A percentile compares a stretch with the other conserved stretches of the same genome.
These are phyloP conservation scores for Lepus americanus DNA, from an alignment of 2,113 vertebrate species.

Conservation along the genomic window DNA sequence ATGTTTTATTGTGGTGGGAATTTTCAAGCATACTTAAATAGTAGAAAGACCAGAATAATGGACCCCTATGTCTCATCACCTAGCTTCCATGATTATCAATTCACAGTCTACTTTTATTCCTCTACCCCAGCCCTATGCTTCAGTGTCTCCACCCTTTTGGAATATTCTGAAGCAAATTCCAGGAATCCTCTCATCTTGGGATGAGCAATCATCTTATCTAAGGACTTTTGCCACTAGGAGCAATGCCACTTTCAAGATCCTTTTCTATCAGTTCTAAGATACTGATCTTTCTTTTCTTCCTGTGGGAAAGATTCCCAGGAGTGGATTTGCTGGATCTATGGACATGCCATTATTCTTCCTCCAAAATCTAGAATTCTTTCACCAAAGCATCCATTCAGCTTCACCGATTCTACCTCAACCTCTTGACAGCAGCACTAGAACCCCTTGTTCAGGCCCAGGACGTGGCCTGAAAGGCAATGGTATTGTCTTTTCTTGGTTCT, in stretches of 20 bases:
- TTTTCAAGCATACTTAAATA: not conserved
- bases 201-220: not conserved
- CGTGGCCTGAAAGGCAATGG: not conserved
- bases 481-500: not conserved
- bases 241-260: not conserved
- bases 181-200: not conserved
- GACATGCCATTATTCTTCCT: not conserved
- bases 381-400: not conserved
- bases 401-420: not conserved
- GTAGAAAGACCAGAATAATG: not conserved
- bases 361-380: not conserved
- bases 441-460: not conserved
- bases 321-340: not conserved
- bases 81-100: not conserved
- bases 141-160: not conserved
- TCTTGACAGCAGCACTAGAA: not conserved
- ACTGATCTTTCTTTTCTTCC: not conserved
- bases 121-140: not conserved
- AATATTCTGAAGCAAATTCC: not conserved
- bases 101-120: not conserved
- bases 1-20: not conserved
- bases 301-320: not conserved
- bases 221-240: not conserved
- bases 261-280: not conserved
- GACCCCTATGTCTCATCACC: not conserved